A percentile compares a stretch with the other conserved stretches of the same genome.
Evolutionary conservation across 1,140 invertebrate species (phyloP).

Genomic region (Drosophila neocordata): DNA sequence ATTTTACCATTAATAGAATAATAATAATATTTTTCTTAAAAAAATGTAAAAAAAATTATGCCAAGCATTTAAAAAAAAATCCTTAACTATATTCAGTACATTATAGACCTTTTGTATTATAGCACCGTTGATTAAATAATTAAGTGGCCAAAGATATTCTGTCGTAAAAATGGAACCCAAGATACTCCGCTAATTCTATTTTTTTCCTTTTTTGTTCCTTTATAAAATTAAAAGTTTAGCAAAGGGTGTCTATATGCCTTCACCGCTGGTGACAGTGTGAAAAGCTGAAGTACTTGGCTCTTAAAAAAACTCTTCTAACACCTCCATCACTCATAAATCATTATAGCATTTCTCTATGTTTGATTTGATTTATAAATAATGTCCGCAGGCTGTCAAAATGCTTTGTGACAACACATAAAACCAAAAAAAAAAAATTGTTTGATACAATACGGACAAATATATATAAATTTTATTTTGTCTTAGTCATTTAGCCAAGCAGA

Average conservation of each 20-base stretch:
- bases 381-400: slow-evolving; percentile 1
- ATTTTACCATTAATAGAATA: too few relatives aligned
- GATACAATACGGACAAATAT: slow-evolving; percentile 15
- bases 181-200: too few relatives aligned
- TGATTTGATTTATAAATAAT: slow-evolving; percentile 13
- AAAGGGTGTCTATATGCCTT: neutral
- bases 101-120: too few relatives aligned
- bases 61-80: too few relatives aligned
- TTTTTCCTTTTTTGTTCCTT: too few relatives aligned
- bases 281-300: neutral
- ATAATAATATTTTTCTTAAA: too few relatives aligned
- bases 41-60: too few relatives aligned
- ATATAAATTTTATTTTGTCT: slow-evolving; percentile 16
- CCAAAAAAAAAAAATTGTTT: slow-evolving; percentile 9
- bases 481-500: slow-evolving; percentile 21
- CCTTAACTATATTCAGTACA: too few relatives aligned
- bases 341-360: slow-evolving; percentile 10
- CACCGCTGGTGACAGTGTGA: neutral
- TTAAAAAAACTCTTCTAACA: neutral
- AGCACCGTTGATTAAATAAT: too few relatives aligned
- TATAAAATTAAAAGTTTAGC: neutral
- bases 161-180: too few relatives aligned
- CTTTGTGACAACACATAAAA: slow-evolving; percentile 9
- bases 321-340: slow-evolving; percentile 21
- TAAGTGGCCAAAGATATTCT: too few relatives aligned